A percentile compares a stretch with the other conserved stretches of the same genome.
Conservation (phyloP, 1,140 invertebrate genomes). For the Drosophila novamexicana region DNA sequence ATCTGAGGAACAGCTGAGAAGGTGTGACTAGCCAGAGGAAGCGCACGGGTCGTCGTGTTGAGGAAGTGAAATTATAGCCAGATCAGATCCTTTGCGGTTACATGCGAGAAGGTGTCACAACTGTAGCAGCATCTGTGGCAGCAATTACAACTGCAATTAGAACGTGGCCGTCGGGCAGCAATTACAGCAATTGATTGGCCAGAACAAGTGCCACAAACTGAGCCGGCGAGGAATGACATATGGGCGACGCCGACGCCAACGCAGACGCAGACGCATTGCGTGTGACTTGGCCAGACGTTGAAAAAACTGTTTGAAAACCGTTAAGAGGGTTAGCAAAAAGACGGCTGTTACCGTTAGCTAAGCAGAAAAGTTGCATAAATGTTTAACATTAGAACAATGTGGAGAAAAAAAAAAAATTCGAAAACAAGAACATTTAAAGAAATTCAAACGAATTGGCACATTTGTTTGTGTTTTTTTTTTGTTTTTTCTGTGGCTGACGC, state of each 20-base stretch:
- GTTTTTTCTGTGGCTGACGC: conserved; percentile 16
- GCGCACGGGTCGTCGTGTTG: conserved; percentile 35
- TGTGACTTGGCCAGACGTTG: conserved; percentile 43
- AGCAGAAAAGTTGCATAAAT: conserved; percentile 13
- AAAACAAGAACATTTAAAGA: conserved; percentile 66
- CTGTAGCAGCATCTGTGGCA: conserved; percentile 57
- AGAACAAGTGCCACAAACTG: conserved; percentile 34
- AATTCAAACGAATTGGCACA: conserved; percentile 79
- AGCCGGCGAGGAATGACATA: conserved; percentile 32
- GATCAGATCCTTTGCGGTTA: conserved; percentile 62
- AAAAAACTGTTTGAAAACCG: conserved; percentile 48
- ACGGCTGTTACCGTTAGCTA: conserved; percentile 43
- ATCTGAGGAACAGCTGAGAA: conserved; percentile 75
- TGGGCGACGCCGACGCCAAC: conserved; percentile 53
- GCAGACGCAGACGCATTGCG: conserved; percentile 44
- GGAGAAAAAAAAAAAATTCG: conserved; percentile 29
- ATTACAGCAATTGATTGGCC: conserved; percentile 44
- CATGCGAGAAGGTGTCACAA: conserved; percentile 64
- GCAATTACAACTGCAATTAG: conserved; percentile 67
- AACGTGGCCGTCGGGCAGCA: conserved; percentile 9
- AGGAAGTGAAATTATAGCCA: conserved; percentile 47
- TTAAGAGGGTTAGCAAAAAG: conserved; percentile 47
- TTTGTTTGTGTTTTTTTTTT: conserved; percentile 35
- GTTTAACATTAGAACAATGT: conserved; percentile 41
- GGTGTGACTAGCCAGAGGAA: conserved; percentile 37